Base-by-base conservation (phyloP, 2,797 vertebrate genomes). In the Odontamblyopus lacepedii region DNA sequence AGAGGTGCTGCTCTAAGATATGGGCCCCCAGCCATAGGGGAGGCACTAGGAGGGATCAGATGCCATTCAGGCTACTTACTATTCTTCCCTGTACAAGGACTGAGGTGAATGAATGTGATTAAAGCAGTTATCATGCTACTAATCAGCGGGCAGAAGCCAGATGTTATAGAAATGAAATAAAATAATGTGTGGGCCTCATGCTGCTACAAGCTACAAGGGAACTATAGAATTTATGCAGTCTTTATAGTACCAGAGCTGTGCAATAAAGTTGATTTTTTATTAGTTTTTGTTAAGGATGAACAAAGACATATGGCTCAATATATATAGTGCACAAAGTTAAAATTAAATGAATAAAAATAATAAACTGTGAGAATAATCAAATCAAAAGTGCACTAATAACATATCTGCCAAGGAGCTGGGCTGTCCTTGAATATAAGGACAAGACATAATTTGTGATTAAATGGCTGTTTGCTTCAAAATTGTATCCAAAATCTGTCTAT, bases 51-150 rank as follows among this genome's bases (percentile, higher is more conserved):
- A 81, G 83, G 83, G 67, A 77, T 26, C 84, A 88, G 85, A 86
- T 88, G 86, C 84, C 64, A 29, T 78, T 79, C 78, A 71, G 67
- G 72, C 81, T 85, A 82, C 79, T 88, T 82, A 50, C 85, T 87
- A 78, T 82, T 86, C 84, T 83, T 75, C 82, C 67, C 79, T 13
- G 75, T 53, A 76, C 56, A 70, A 86, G 59, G 55, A 11, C 78
- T 73, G 78, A 75, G 70, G 82, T 80, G 78, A 86, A 78, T 29
- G 68, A 82, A 78, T 27, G 75, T 8, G 59, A 68, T 30, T 67
- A 68, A 72, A 72, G 73, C 71, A 61, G 75, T 71, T 70, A 73
- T 59, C 0, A 65, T 8, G 71, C 67, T 35, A 19, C 83, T 85
- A 77, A 83, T 89, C 83, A 82, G 69, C 62, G 27, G 4, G 27